Evolutionary conservation across 2,797 vertebrate genomes (phyloP).

Genomic region (Sarcoramphus papa): DNA sequence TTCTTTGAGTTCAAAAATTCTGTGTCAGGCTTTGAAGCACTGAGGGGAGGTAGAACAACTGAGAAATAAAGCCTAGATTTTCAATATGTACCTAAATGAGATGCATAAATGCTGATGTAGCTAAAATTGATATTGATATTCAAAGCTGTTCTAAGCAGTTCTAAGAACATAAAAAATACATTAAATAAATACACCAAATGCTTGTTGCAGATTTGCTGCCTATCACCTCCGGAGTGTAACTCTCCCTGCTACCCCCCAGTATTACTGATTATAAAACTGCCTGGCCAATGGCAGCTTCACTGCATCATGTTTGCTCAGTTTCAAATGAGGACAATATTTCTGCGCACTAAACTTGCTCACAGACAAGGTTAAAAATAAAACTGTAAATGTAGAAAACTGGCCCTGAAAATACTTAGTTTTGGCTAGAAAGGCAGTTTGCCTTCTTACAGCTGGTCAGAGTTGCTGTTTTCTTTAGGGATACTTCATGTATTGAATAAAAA

Average conservation of each 20-base stretch:
- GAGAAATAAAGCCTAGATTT: background rate
- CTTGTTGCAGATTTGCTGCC: background rate
- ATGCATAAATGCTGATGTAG: background rate
- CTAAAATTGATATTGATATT: constrained; percentile 15
- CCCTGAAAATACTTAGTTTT: background rate
- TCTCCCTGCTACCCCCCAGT: background rate
- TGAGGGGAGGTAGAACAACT: background rate
- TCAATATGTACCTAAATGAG: background rate
- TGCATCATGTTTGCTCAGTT: background rate
- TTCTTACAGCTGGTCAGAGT: background rate
- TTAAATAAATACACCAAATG: background rate
- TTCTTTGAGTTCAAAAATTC: background rate
- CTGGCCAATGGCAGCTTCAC: background rate
- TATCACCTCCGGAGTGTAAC: background rate
- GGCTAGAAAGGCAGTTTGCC: background rate
- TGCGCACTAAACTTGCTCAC: background rate
- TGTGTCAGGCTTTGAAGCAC: background rate
- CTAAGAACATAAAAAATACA: constrained; percentile 9
- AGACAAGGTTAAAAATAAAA: constrained; percentile 4
- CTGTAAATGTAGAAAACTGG: background rate
- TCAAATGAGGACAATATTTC: background rate
- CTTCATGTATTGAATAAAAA: background rate
- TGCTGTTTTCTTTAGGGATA: background rate
- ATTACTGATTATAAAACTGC: background rate
- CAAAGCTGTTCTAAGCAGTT: constrained; percentile 19